Base-by-base conservation (phyloP, 2,888 invertebrate species). In the Notodonta ziczac region DNA sequence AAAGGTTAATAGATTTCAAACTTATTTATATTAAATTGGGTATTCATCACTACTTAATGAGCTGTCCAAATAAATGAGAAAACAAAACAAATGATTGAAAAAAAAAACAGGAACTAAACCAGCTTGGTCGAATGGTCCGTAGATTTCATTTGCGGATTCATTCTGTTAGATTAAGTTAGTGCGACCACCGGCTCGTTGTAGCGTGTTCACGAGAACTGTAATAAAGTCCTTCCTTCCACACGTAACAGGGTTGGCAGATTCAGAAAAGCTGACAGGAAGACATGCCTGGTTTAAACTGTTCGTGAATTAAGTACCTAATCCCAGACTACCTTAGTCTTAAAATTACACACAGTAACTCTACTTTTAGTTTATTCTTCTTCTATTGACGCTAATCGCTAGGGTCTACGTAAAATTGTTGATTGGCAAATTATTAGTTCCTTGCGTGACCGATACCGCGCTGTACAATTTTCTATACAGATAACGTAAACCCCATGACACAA, bases 141-240 rank as follows among this genome's bases (percentile, higher is more conserved):
- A 86, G 86, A 89, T 88, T 87, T 85, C 84, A 86, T 86, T 88
- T 85, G 82, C 81, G 84, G 82, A 88, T 86, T 85, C 85, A 85
- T 87, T 88, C 86, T 85, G 84, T 84, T 85, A 86, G 86, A 88
- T 89, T 86, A 87, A 88, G 85, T 89, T 87, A 83, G 83, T 86
- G 82, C 82, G 66, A 69, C 75, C 79, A 81, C 80, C 78, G 77
- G 73, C 66, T 82, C 84, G 89, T 87, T 89, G 89, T 88, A 84
- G 80, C 79, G 76, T 85, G 88, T 89, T 84, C 88, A 86, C 83
- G 85, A 86, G 86, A 85, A 87, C 85, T 89, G 89, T 88, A 89
- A 88, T 89, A 88, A 88, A 86, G 81, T 85, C 78, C 84, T 82
- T 82, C 83, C 83, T 81, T 81, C 83, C 80, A 81, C 81, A 80